Evolutionary conservation across 64 coral and sea anemone species (phyloP).

Genomic region (Montipora sp.): DNA sequence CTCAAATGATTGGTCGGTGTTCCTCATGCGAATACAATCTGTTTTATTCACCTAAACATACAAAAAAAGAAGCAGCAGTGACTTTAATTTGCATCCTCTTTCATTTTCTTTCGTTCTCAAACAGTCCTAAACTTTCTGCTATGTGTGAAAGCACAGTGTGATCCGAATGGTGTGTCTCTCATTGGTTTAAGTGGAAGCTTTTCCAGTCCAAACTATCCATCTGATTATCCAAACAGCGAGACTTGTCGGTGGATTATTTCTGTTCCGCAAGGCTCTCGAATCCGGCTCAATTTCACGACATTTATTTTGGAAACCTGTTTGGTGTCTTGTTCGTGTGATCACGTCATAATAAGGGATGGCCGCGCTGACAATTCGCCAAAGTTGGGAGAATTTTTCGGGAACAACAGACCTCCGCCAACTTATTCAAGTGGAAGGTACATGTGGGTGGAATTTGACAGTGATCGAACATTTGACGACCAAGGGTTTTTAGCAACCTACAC

Average conservation of each 20-base stretch:
- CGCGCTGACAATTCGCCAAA: background rate
- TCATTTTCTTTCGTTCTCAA: background rate
- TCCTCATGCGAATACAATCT: too few relatives aligned
- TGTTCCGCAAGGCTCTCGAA: background rate
- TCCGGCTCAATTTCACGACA: slow-evolving; percentile 1
- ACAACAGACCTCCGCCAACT: background rate
- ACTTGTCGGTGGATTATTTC: slow-evolving; percentile 39
- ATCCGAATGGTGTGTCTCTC: background rate
- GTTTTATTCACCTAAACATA: too few relatives aligned
- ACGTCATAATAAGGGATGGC: slow-evolving; percentile 55
- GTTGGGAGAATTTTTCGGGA: too few relatives aligned
- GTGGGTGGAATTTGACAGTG: slow-evolving; percentile 57
- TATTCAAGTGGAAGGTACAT: slow-evolving; percentile 43
- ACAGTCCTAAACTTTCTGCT: background rate
- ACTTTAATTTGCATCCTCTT: background rate
- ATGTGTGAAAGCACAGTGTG: background rate
- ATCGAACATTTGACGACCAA: too few relatives aligned
- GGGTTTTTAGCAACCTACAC: slow-evolving; percentile 34
- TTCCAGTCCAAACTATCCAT: slow-evolving; percentile 24
- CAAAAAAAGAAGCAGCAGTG: too few relatives aligned
- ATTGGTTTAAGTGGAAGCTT: slow-evolving; percentile 1
- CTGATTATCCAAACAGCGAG: slow-evolving; percentile 7
- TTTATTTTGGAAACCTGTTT: slow-evolving; percentile 47
- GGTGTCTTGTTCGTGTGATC: slow-evolving; percentile 46
- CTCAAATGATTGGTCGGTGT: too few relatives aligned